Conservation (phyloP, 2,797 vertebrate genomes). For the Myripristis jacobus region DNA sequence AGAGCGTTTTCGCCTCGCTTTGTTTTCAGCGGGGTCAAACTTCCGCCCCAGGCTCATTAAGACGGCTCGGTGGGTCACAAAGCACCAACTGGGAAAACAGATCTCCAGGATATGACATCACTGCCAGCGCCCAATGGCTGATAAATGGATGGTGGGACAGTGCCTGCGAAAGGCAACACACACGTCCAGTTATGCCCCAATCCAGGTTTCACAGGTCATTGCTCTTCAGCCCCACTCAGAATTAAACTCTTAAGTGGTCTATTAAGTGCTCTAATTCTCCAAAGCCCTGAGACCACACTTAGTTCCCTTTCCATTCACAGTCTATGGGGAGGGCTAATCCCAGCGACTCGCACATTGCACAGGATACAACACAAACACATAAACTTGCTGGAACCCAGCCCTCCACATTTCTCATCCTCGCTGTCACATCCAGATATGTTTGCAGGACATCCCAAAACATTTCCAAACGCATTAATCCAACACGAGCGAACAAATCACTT, state of each 20-base stretch:
- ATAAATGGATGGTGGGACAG: too few relatives aligned
- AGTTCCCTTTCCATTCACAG: not conserved
- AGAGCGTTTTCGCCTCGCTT: not conserved
- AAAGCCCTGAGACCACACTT: slow-evolving; percentile 1
- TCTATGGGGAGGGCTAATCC: not conserved
- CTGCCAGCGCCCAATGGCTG: too few relatives aligned
- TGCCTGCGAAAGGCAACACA: not conserved
- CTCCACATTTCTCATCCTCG: too few relatives aligned
- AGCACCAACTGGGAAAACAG: slow-evolving; percentile 2
- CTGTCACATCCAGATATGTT: too few relatives aligned
- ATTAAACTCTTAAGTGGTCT: not conserved
- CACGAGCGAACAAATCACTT: not conserved
- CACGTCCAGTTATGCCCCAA: not conserved
- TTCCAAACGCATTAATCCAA: not conserved
- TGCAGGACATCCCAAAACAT: too few relatives aligned
- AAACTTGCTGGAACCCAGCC: too few relatives aligned
- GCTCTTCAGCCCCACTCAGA: slow-evolving; percentile 1
- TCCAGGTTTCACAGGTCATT: slow-evolving; percentile 18
- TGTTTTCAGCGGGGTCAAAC: too few relatives aligned
- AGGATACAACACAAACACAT: too few relatives aligned
- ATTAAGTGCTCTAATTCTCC: not conserved
- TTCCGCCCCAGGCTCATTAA: not conserved
- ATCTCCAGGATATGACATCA: slow-evolving; percentile 5
- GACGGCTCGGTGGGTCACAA: not conserved
- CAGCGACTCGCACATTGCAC: too few relatives aligned